Conservation (phyloP, 2,113 vertebrate species). For the Pleuronectes platessa region DNA sequence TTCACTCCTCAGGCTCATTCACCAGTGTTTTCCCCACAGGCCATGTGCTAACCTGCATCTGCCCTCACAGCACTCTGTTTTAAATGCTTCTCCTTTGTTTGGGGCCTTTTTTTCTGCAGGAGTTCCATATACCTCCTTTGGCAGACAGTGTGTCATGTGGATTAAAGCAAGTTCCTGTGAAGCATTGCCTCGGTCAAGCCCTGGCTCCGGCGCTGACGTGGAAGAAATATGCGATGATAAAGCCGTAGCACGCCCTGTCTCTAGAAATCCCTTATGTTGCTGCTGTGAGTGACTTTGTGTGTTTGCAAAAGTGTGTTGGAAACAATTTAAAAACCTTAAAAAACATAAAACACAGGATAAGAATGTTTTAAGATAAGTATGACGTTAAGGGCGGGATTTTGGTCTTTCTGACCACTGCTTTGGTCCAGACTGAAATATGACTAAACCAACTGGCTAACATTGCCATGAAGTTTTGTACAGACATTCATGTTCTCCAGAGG, state of each 20-base stretch:
- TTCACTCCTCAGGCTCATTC: constrained; percentile 12
- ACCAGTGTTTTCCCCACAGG: background rate
- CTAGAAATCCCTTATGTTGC: background rate
- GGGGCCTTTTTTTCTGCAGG: background rate
- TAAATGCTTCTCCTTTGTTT: constrained; percentile 13
- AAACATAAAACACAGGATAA: too few species aligned
- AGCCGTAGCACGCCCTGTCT: background rate
- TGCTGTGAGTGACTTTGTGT: background rate
- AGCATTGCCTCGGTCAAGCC: constrained; percentile 27
- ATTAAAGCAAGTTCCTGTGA: constrained; percentile 34
- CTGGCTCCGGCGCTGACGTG: constrained; percentile 14
- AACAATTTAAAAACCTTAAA: background rate
- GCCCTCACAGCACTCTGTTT: background rate
- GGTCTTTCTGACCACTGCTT: too few species aligned
- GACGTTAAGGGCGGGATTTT: too few species aligned
- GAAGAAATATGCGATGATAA: constrained; percentile 26
- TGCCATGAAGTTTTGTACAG: too few species aligned
- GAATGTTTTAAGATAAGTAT: too few species aligned
- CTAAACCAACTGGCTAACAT: too few species aligned
- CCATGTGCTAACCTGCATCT: constrained; percentile 30
- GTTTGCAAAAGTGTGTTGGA: background rate
- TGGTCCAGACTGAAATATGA: too few species aligned
- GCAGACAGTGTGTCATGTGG: constrained; percentile 36
- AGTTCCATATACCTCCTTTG: constrained; percentile 22
- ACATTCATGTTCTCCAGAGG: too few species aligned